phyloP scores from a whole-genome alignment of 1,140 invertebrate species.

The Eriocheir sinensis region DNA sequence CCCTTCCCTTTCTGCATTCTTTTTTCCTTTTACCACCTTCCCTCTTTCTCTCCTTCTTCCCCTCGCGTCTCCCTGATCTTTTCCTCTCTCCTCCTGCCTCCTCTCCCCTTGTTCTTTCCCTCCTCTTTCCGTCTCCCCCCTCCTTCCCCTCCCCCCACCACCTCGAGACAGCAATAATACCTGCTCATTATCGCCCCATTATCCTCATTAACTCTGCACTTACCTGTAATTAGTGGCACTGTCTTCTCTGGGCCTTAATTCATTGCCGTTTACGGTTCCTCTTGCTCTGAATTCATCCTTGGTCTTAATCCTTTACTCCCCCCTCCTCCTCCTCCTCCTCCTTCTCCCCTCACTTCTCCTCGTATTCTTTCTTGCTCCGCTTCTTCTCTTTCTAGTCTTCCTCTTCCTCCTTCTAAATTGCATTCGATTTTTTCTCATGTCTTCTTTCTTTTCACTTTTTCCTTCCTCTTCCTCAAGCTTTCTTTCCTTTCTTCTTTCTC shows the following conservation, averaged over 20 bases:
- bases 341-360: not conserved
- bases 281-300: not conserved
- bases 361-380: not conserved
- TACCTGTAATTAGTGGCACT: not conserved
- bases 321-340: not conserved
- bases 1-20: not conserved
- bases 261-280: not conserved
- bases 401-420: not conserved
- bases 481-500: no score
- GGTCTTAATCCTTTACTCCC: no score
- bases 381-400: not conserved
- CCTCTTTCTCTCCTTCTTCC: no score
- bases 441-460: not conserved
- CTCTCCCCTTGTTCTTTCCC: no score
- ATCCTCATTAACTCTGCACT: not conserved
- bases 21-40: no score
- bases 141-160: no score
- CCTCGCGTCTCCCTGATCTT: no score
- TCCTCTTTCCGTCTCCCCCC: no score
- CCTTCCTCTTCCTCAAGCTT: not conserved
- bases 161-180: not conserved
- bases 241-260: not conserved
- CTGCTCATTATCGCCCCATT: not conserved
- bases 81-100: no score
- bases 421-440: no score